Conservation (phyloP, 2,797 vertebrate species). For the Pteropus rufus region DNA sequence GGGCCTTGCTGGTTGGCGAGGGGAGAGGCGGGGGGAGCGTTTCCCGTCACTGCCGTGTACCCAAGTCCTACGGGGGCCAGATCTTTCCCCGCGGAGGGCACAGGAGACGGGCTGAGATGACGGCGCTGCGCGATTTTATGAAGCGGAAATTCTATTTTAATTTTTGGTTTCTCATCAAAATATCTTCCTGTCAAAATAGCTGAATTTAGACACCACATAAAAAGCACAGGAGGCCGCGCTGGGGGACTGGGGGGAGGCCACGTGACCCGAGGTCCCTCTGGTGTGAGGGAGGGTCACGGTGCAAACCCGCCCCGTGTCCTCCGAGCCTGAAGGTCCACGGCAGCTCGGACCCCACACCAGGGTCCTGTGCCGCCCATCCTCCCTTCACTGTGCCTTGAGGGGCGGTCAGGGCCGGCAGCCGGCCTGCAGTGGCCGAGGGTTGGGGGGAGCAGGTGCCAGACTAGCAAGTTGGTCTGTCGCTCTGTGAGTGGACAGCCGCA, state of each 20-base stretch:
- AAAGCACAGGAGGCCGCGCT: rapidly evolving
- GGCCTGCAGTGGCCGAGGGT: no score
- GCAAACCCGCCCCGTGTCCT: no score
- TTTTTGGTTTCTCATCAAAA: background rate
- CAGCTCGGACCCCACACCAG: rapidly evolving
- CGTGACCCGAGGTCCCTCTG: rapidly evolving
- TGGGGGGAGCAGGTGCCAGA: no score
- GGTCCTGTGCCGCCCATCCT: no score
- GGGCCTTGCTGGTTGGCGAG: background rate
- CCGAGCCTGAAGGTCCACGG: no score
- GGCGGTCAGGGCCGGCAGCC: background rate
- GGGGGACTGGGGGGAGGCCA: no score
- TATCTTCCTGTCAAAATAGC: background rate
- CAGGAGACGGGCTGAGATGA: background rate
- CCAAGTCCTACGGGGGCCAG: background rate
- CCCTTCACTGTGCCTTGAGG: no score
- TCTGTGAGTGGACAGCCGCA: no score
- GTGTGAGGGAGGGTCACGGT: rapidly evolving
- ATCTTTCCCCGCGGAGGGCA: background rate
- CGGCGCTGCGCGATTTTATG: no score
- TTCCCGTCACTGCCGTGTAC: no score
- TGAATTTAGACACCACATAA: background rate
- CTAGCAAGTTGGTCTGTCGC: no score
- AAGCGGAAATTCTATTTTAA: background rate
- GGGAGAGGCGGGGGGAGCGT: background rate